Evolutionary conservation across 2,797 vertebrate genomes (phyloP).

Genomic region (Kryptolebias ocellatus): DNA sequence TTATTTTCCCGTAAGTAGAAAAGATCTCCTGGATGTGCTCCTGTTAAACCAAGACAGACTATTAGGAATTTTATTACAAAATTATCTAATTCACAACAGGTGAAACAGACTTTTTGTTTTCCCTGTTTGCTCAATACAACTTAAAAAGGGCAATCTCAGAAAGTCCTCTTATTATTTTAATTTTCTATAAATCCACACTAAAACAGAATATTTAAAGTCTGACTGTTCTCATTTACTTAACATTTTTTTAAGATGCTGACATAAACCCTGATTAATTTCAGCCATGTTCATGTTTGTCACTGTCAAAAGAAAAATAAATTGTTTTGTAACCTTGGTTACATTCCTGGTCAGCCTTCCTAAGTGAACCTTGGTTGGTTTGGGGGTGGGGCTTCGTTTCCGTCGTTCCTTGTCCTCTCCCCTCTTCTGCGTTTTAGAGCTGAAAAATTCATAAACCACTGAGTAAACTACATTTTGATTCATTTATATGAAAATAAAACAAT

Average conservation of each 20-base stretch:
- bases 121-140: background rate
- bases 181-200: background rate
- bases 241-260: background rate
- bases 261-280: background rate
- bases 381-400: conserved; percentile 92
- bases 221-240: background rate
- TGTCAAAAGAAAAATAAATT: background rate
- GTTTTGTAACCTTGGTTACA: conserved; percentile 90
- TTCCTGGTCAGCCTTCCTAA: conserved; percentile 94
- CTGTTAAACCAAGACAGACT: conserved; percentile 65
- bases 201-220: background rate
- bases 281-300: background rate
- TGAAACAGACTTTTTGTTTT: background rate
- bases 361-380: conserved; percentile 94
- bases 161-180: background rate
- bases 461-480: background rate
- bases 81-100: background rate
- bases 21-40: conserved; percentile 97
- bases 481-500: background rate
- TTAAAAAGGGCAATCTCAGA: background rate
- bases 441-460: conserved; percentile 5
- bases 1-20: conserved; percentile 94
- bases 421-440: conserved; percentile 93
- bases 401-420: conserved; percentile 93
- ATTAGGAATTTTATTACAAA: background rate